A percentile compares a stretch with the other conserved stretches of the same genome.
These are phyloP conservation scores for Scaptomyza pallida DNA, from an alignment of 1,140 invertebrate genomes.

Conservation along the genomic window DNA sequence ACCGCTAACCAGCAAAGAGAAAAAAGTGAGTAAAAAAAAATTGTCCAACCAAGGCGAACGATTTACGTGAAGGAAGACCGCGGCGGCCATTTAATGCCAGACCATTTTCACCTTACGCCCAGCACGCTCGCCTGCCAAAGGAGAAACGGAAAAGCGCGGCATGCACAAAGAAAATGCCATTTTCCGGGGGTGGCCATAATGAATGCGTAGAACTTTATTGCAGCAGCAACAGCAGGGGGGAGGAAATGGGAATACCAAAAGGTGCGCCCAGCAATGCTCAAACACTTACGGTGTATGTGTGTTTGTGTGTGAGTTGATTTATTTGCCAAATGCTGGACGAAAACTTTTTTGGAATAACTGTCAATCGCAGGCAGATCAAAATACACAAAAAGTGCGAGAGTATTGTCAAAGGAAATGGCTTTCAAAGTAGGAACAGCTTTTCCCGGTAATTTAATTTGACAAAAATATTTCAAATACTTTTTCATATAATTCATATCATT, in stretches of 20 bases:
- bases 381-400: constrained; percentile 31
- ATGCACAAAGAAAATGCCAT: constrained; percentile 51
- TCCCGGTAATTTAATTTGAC: constrained; percentile 36
- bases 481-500: constrained; percentile 41
- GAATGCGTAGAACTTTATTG: constrained; percentile 55
- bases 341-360: constrained; percentile 40
- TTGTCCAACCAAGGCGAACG: constrained; percentile 37
- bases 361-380: constrained; percentile 47
- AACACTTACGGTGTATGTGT: not conserved
- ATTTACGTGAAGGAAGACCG: constrained; percentile 54
- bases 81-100: constrained; percentile 47
- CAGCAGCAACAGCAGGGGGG: constrained; percentile 15
- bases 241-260: constrained; percentile 24
- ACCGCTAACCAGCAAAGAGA: constrained; percentile 36
- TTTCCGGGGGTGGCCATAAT: constrained; percentile 49
- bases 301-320: constrained; percentile 17
- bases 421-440: constrained; percentile 9
- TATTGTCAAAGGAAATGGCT: constrained; percentile 22
- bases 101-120: constrained; percentile 1
- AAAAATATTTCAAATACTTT: constrained; percentile 25
- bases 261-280: constrained; percentile 11
- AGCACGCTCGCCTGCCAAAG: too few species aligned
- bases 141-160: constrained; percentile 40
- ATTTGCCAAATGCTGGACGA: constrained; percentile 25
- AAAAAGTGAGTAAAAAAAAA: constrained; percentile 1